Evolutionary conservation across 2,113 vertebrate genomes (phyloP).

Genomic region (Porphyrio hochstetteri): DNA sequence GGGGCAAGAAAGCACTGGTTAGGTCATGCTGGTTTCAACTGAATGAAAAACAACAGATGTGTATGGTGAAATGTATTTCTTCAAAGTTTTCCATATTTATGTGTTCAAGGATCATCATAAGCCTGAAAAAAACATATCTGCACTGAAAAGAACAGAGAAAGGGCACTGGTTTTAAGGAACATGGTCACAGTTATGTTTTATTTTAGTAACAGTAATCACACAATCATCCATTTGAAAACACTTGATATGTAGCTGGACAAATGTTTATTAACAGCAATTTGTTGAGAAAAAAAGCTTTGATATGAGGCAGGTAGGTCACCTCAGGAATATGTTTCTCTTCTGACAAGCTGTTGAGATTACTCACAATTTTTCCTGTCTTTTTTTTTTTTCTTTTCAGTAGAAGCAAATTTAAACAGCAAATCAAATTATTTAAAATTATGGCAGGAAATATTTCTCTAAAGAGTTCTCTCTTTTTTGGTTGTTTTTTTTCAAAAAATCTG

Average conservation of each 20-base stretch:
- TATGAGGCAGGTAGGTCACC: conserved; percentile 29
- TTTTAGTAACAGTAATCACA: not conserved
- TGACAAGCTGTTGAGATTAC: conserved; percentile 15
- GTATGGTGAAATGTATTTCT: not conserved
- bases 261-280: conserved; percentile 42
- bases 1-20: not conserved
- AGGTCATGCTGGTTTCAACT: not conserved
- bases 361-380: not conserved
- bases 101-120: not conserved
- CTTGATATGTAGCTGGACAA: conserved; percentile 12
- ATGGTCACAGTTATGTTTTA: not conserved
- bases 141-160: not conserved
- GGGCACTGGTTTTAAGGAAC: not conserved
- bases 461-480: not conserved
- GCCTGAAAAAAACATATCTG: not conserved
- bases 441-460: not conserved
- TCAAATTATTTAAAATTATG: not conserved
- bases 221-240: conserved; percentile 12
- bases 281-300: not conserved
- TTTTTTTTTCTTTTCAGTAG: not conserved
- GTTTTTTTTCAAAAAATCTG: not conserved
- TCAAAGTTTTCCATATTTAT: not conserved
- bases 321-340: conserved; percentile 23
- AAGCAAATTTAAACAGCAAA: not conserved
- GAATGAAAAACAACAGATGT: not conserved